Conservation (phyloP, 2,797 vertebrate species). For the Aplochiton taeniatus region DNA sequence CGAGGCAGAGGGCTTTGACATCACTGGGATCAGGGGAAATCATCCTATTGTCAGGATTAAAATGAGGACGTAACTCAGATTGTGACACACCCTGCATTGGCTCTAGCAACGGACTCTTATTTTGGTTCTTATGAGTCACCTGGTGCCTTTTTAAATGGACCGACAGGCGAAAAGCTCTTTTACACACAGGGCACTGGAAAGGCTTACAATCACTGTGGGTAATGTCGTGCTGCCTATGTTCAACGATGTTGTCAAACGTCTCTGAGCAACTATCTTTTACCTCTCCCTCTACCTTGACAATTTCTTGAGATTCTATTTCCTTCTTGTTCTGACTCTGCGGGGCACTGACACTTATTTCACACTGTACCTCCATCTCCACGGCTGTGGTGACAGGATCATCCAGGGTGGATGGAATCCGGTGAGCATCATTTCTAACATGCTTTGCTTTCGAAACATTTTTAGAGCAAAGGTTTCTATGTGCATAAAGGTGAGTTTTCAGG, state of each 20-base stretch:
- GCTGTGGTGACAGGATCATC: conserved; percentile 1
- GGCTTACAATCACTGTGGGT: conserved; percentile 24
- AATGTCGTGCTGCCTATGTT: conserved; percentile 9
- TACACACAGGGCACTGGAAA: conserved; percentile 41
- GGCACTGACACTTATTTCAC: conserved; percentile 30
- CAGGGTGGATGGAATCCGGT: neutral
- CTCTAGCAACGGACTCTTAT: neutral
- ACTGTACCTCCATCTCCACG: conserved; percentile 33
- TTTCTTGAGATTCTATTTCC: conserved; percentile 2
- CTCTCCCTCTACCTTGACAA: conserved; percentile 14
- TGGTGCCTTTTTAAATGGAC: conserved; percentile 34
- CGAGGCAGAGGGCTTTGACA: conserved; percentile 12
- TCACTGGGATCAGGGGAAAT: conserved; percentile 3
- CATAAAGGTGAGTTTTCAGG: conserved; percentile 77
- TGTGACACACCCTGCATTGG: neutral
- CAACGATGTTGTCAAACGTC: conserved; percentile 14
- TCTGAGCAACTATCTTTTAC: conserved; percentile 3
- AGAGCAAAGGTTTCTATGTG: conserved; percentile 43
- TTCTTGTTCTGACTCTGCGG: conserved; percentile 6
- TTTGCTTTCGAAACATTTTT: too few relatives aligned
- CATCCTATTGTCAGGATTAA: conserved; percentile 16
- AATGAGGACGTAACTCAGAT: neutral
- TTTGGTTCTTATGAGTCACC: conserved; percentile 18
- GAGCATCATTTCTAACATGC: neutral
- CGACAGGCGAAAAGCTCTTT: conserved; percentile 34